phyloP scores from a whole-genome alignment of 2,888 invertebrate genomes.

The Mythimna vitellina region DNA sequence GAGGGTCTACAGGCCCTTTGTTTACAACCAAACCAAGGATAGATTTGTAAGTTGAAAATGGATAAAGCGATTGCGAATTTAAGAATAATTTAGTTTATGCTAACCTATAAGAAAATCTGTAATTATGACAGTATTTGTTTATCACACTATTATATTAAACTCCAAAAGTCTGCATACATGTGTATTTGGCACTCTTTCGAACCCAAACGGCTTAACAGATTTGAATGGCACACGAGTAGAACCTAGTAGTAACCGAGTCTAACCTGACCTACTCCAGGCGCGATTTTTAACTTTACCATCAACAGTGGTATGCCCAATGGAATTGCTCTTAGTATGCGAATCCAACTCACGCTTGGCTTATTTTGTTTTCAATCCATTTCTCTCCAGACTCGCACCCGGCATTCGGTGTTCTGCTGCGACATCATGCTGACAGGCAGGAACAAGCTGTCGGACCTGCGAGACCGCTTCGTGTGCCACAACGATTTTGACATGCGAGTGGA shows the following conservation, averaged over 20 bases:
- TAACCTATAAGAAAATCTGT: background rate
- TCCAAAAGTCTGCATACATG: no score
- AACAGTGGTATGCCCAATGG: no score
- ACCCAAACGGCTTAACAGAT: no score
- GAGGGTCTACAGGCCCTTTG: slow-evolving; percentile 80
- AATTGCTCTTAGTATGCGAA: no score
- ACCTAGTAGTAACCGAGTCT: no score
- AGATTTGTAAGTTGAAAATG: slow-evolving; percentile 68
- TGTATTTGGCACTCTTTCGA: no score
- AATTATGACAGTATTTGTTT: background rate
- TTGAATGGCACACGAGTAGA: no score
- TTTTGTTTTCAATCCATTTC: background rate
- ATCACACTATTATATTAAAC: no score
- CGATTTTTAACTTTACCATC: no score
- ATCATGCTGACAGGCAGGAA: slow-evolving; percentile 85
- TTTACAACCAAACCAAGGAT: slow-evolving; percentile 64
- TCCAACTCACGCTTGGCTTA: no score
- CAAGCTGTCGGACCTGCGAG: slow-evolving; percentile 93
- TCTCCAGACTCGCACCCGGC: slow-evolving; percentile 73
- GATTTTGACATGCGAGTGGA: slow-evolving; percentile 92
- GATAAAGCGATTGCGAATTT: background rate
- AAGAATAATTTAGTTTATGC: background rate
- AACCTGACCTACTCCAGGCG: no score
- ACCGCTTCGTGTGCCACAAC: slow-evolving; percentile 93
- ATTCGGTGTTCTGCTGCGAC: slow-evolving; percentile 81